Evolutionary conservation across 2,797 vertebrate species (phyloP), one percentile per base, ranked within the genome.

Genomic region (Australoheros facetus): DNA sequence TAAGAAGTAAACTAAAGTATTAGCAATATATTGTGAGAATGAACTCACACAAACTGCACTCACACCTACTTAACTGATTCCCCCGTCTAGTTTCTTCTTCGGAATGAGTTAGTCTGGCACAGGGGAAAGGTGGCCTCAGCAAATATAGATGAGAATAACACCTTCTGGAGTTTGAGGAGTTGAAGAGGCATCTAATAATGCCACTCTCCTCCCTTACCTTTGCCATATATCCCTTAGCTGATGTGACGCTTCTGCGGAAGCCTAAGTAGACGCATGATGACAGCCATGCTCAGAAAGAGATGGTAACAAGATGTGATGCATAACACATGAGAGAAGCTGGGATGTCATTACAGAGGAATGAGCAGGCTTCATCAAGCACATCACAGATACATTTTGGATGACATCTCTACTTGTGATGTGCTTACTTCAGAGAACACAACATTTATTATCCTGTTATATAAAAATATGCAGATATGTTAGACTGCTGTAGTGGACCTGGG

Each of bases 271-370:
- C 80, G 53, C 87, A 85, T 26, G 85, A 89, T 92, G 93, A 94
- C 92, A 94, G 90, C 84, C 85, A 70, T 81, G 85, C 90, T 94
- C 86, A 86, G 88, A 92, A 83, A 85, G 84, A 92, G 91, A 92
- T 81, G 90, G 90, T 94, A 94, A 94, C 91, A 94, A 94, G 93
- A 93, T 91, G 88, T 90, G 92, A 94, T 93, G 93, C 94, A 95
- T 94, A 94, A 94, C 93, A 93, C 93, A 94, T 93, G 93, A 94
- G 91, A 93, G 87, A 92, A 89, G 85, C 88, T 86, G 70, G 77
- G 89, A 91, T 93, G 92, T 92, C 93, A 94, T 94, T 93, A 95
- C 89, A 86, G 85, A 85, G 91, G 89, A 92, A 93, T 89, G 91
- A 94, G 85, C 87, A 90, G 89, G 92, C 88, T 93, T 94, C 91